These are phyloP conservation scores for Creontiades dilutus DNA, from an alignment of 2,888 invertebrate genomes.

Conservation along the genomic window DNA sequence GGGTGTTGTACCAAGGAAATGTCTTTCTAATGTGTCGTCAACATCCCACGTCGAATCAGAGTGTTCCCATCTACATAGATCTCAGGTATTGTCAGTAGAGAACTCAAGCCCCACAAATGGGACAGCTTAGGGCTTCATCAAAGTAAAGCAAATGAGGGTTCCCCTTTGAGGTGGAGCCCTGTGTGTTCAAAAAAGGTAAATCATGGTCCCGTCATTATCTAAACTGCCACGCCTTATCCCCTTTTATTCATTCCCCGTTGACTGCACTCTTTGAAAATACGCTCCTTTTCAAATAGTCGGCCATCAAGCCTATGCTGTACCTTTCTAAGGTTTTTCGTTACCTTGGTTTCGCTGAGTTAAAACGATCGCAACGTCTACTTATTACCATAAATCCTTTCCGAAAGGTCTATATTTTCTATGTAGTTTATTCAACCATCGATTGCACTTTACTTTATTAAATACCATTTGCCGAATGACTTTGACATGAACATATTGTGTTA, in stretches of 20 bases:
- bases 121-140: conserved; percentile 22
- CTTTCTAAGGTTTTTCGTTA: neutral
- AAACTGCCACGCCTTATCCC: conserved; percentile 37
- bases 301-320: neutral
- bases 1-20: too few relatives aligned
- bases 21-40: neutral
- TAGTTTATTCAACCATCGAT: too few relatives aligned
- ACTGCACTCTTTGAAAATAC: conserved; percentile 40
- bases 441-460: too few relatives aligned
- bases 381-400: neutral
- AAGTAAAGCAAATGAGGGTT: conserved; percentile 38
- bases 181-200: conserved; percentile 11
- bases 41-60: neutral
- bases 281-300: neutral
- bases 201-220: conserved; percentile 39
- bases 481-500: too few relatives aligned
- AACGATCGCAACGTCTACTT: neutral
- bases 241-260: conserved; percentile 5
- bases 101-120: conserved; percentile 1
- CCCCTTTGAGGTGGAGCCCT: conserved; percentile 2
- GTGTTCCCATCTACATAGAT: neutral
- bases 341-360: neutral
- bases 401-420: neutral
- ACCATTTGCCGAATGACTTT: too few relatives aligned
- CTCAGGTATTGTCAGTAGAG: neutral